Evolutionary conservation across 2,797 vertebrate genomes (phyloP).

Genomic region (Falco biarmicus): DNA sequence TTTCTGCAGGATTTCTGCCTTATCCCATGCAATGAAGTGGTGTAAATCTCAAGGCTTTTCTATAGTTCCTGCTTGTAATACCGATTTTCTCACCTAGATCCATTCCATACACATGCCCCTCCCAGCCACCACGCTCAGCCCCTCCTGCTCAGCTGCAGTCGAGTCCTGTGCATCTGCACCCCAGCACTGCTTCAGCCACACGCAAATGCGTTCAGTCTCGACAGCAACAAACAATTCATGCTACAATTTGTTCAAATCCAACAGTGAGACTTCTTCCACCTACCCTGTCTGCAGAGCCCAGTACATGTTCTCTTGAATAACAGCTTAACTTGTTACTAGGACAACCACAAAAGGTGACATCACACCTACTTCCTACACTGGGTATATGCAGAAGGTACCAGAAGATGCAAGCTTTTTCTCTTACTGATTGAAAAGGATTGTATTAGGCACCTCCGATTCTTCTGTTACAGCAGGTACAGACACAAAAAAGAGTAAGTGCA

Average conservation of each 20-base stretch:
- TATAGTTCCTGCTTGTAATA: background rate
- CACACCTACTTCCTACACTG: background rate
- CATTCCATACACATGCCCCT: fast-evolving
- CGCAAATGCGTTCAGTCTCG: background rate
- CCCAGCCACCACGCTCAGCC: background rate
- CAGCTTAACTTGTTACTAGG: constrained; percentile 38
- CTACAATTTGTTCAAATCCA: background rate
- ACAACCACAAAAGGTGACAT: constrained; percentile 46
- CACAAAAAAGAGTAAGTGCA: background rate
- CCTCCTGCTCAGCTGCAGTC: background rate
- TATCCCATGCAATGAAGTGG: background rate
- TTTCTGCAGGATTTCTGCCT: background rate
- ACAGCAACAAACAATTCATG: background rate
- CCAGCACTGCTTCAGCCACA: background rate
- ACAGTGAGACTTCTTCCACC: background rate
- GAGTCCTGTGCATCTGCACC: background rate
- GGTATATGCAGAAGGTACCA: background rate
- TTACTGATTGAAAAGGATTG: background rate
- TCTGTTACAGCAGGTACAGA: background rate
- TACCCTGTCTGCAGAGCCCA: background rate
- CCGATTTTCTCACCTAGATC: background rate
- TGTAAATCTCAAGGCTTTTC: background rate
- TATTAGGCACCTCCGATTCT: background rate
- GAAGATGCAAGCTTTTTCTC: background rate
- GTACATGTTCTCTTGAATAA: background rate